phyloP scores from a whole-genome alignment of 1,140 invertebrate genomes.

The Drosophila tani region DNA sequence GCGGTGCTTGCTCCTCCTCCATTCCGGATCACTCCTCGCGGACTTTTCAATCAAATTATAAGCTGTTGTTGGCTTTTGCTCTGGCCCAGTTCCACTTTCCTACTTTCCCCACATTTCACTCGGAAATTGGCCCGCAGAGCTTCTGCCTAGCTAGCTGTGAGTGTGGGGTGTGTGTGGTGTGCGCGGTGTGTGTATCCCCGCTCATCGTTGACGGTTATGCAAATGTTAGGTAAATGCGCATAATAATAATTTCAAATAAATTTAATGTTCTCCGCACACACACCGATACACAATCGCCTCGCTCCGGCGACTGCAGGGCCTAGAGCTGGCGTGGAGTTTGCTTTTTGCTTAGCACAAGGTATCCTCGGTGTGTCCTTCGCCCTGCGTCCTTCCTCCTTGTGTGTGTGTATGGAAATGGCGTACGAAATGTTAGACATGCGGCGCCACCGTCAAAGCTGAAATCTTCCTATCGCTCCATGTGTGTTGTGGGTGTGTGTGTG shows the following conservation, averaged over 20 bases:
- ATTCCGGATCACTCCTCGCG: constrained; percentile 27
- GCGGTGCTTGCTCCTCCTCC: neutral
- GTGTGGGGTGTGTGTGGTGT: neutral
- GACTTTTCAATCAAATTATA: constrained; percentile 56
- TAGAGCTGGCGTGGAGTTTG: constrained; percentile 16
- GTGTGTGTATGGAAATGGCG: constrained; percentile 32
- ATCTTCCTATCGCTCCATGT: constrained; percentile 31
- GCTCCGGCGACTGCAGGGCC: constrained; percentile 7
- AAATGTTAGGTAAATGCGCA: constrained; percentile 65
- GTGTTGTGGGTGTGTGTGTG: constrained; percentile 12
- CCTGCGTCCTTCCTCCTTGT: constrained; percentile 10
- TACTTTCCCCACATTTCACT: constrained; percentile 22
- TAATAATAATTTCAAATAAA: constrained; percentile 68
- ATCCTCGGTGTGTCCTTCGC: constrained; percentile 27
- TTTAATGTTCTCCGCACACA: constrained; percentile 55
- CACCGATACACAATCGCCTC: neutral
- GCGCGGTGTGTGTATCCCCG: constrained; percentile 2
- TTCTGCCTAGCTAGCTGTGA: neutral
- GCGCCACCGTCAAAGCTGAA: constrained; percentile 54
- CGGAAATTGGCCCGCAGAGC: constrained; percentile 38
- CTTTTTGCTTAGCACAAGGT: constrained; percentile 42
- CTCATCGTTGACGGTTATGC: constrained; percentile 54
- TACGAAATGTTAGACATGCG: constrained; percentile 53
- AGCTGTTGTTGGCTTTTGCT: constrained; percentile 34
- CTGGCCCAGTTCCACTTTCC: constrained; percentile 24